Conservation (phyloP, 2,797 vertebrate genomes). For the Pseudochirops cupreus region DNA sequence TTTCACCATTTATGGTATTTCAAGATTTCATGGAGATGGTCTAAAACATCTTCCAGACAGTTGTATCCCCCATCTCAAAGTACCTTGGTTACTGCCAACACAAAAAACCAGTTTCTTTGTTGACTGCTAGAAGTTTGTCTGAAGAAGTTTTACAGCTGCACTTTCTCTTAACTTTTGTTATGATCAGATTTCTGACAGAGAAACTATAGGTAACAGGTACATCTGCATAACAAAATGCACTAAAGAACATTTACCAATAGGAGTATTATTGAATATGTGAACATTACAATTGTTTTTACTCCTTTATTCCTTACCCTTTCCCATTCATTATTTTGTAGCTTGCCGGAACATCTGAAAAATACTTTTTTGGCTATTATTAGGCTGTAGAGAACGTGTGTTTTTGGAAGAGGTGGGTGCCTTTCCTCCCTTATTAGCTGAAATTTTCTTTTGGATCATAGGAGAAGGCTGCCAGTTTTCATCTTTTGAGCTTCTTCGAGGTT, state of each 20-base stretch:
- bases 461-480: conserved; percentile 82
- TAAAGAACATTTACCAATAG: background rate
- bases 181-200: conserved; percentile 14
- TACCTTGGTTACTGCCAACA: conserved; percentile 3
- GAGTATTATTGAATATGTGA: background rate
- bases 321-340: conserved; percentile 74
- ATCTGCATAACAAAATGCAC: conserved; percentile 7
- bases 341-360: conserved; percentile 87
- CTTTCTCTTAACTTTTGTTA: background rate
- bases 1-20: background rate
- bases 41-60: conserved; percentile 9
- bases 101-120: background rate
- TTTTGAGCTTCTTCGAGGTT: conserved; percentile 65
- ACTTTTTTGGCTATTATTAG: conserved; percentile 85
- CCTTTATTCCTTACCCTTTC: background rate
- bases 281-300: conserved; percentile 33
- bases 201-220: background rate
- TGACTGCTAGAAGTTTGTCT: background rate
- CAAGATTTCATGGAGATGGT: conserved; percentile 21
- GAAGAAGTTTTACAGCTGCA: conserved; percentile 32
- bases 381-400: conserved; percentile 71
- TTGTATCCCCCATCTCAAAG: background rate
- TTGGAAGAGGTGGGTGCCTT: conserved; percentile 80
- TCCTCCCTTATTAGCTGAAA: conserved; percentile 64
- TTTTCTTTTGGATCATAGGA: conserved; percentile 69